phyloP scores from a whole-genome alignment of 2,888 invertebrate genomes.

The Eupithecia inturbata region DNA sequence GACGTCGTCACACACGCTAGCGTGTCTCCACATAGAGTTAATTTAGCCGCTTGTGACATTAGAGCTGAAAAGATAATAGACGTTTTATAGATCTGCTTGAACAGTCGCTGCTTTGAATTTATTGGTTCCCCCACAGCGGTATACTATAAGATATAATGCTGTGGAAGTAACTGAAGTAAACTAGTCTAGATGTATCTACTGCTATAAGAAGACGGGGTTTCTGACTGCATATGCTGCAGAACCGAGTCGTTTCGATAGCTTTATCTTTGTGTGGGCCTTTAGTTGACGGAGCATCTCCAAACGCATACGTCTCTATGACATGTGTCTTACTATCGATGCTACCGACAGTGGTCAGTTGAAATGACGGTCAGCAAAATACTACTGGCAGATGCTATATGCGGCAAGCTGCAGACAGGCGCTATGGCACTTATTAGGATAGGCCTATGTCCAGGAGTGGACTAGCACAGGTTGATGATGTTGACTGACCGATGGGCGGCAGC shows the following conservation, averaged over 20 bases:
- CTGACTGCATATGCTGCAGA: background rate
- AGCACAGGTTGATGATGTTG: background rate
- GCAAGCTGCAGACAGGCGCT: too few species aligned
- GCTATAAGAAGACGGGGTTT: background rate
- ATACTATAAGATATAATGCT: background rate
- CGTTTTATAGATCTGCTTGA: background rate
- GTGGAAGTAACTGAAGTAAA: background rate
- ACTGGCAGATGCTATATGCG: too few species aligned
- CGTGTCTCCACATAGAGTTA: conserved; percentile 65
- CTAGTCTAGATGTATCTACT: background rate
- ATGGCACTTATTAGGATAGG: too few species aligned
- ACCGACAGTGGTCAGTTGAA: too few species aligned
- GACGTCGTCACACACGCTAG: conserved; percentile 70
- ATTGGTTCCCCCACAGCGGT: background rate
- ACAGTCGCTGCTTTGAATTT: background rate
- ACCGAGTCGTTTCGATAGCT: too few species aligned
- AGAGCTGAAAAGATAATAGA: conserved; percentile 60
- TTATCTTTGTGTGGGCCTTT: too few species aligned
- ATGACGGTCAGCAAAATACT: too few species aligned
- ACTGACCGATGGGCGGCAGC: conserved; percentile 82
- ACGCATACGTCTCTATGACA: too few species aligned
- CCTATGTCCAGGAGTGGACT: too few species aligned
- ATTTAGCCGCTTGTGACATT: conserved; percentile 65
- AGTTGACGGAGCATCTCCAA: too few species aligned
- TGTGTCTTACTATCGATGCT: too few species aligned